Evolutionary conservation across 1,140 invertebrate species (phyloP), one percentile per base, ranked within the genome.

Genomic region (Medauroidea extradentata): DNA sequence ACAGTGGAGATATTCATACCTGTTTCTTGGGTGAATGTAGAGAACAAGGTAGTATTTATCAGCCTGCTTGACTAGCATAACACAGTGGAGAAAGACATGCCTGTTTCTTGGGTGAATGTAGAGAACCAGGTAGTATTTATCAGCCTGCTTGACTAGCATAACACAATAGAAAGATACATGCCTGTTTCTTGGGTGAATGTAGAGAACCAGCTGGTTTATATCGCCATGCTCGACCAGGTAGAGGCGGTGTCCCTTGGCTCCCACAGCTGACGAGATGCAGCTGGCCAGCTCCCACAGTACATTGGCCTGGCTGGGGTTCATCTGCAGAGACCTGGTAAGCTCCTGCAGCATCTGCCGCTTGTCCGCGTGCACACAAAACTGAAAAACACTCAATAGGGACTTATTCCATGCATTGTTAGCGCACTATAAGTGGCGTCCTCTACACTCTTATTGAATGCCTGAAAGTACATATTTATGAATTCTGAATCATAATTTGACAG

Each of bases 311-410:
- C 78, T 81, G 5, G 70, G 74, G 38, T 75, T 72, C 18, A 72
- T 64, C 62, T 83, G 77, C 3, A 85, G 68, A 13, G 78, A 80
- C 19, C 78, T 74, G 2, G 82, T 83, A 39, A 85, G 66, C 53
- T 83, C 81, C 61, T 82, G 78, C 24, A 85, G 71, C 79, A 85
- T 82, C 64, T 82, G 78, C 24, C 82, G 71, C 68, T 84, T 84
- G 69, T 84, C 82, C 3, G 81, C 79, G 58, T 84, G 83, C 8
- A 84, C 79, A 67, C 81, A 82, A 55, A 82, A 83, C 77, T 81
- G 69, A 57, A 24, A 25, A 29, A 57, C 11, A 61, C 38, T 38
- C 16, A n/a, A n/a, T n/a, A n/a, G n/a, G n/a, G n/a, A n/a, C n/a
- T n/a, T n/a, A n/a, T n/a, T n/a, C n/a, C n/a, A n/a, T n/a, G n/a